Percentiles rank a stretch among this genome's conserved stretches.
These are phyloP conservation scores for Uropsilus gracilis DNA, from an alignment of 2,113 vertebrate species.

Conservation along the genomic window DNA sequence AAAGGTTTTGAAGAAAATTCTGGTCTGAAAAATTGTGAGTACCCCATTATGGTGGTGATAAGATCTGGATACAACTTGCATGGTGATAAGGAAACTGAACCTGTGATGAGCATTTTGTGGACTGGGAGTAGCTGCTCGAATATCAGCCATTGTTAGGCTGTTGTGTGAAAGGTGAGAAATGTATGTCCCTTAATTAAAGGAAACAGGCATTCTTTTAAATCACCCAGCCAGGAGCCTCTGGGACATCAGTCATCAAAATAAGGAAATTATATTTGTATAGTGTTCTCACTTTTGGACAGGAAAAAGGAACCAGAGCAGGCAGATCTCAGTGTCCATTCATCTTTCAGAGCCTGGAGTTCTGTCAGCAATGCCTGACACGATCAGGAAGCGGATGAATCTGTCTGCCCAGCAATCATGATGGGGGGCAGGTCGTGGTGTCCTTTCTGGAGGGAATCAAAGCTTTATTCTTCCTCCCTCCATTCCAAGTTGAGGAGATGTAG, in stretches of 20 bases:
- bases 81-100: too few species aligned
- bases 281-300: neutral
- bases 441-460: neutral
- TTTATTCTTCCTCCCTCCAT: neutral
- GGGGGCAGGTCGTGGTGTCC: neutral
- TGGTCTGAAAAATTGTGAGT: too few species aligned
- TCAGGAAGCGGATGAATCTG: slow-evolving; percentile 9
- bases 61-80: too few species aligned
- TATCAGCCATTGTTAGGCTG: too few species aligned
- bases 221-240: neutral
- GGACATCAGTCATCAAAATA: neutral
- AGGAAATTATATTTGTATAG: neutral
- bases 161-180: too few species aligned
- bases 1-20: too few species aligned
- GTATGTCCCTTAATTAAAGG: too few species aligned
- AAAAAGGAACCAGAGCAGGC: neutral
- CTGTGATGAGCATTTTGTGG: too few species aligned
- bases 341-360: neutral
- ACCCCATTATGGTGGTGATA: too few species aligned
- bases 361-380: neutral
- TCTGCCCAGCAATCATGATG: neutral
- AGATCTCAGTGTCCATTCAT: neutral
- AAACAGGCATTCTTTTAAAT: too few species aligned
- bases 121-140: too few species aligned
- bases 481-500: neutral